Evolutionary conservation across 2,888 invertebrate genomes (phyloP).

Genomic region (Crioceris asparagi): DNA sequence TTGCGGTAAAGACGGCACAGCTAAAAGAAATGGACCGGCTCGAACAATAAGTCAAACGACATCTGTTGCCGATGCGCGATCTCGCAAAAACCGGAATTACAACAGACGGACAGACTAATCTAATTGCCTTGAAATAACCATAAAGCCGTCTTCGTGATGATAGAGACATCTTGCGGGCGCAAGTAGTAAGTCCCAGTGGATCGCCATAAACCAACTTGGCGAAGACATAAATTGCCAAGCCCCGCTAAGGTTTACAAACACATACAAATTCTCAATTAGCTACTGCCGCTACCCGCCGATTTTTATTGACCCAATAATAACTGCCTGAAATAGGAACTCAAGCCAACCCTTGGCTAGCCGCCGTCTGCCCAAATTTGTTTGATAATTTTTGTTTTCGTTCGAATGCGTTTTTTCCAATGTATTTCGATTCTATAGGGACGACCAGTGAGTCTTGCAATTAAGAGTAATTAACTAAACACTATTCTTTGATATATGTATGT

Average conservation of each 20-base stretch:
- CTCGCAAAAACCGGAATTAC: conserved; percentile 36
- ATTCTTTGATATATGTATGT: too few relatives aligned
- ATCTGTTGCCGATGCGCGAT: conserved; percentile 35
- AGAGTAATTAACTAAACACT: too few relatives aligned
- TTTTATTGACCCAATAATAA: conserved; percentile 17
- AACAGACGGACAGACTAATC: conserved; percentile 38
- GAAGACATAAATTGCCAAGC: conserved; percentile 34
- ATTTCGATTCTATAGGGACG: too few relatives aligned
- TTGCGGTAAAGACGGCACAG: too few relatives aligned
- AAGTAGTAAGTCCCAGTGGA: conserved; percentile 37
- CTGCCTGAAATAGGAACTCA: conserved; percentile 14
- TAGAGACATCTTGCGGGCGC: conserved; percentile 40
- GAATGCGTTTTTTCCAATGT: too few relatives aligned
- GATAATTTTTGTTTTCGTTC: too few relatives aligned
- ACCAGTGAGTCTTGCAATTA: too few relatives aligned
- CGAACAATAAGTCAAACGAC: conserved; percentile 35
- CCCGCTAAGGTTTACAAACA: conserved; percentile 33
- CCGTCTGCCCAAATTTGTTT: conserved; percentile 1
- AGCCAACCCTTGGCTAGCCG: too few relatives aligned
- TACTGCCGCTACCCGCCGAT: conserved; percentile 17
- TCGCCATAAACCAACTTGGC: conserved; percentile 39
- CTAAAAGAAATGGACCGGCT: conserved; percentile 19
- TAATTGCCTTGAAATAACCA: conserved; percentile 39
- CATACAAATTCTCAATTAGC: conserved; percentile 40
- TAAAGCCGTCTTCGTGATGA: conserved; percentile 37